Conservation (phyloP, 2,797 vertebrate species). For the Halcyon smyrnensis region DNA sequence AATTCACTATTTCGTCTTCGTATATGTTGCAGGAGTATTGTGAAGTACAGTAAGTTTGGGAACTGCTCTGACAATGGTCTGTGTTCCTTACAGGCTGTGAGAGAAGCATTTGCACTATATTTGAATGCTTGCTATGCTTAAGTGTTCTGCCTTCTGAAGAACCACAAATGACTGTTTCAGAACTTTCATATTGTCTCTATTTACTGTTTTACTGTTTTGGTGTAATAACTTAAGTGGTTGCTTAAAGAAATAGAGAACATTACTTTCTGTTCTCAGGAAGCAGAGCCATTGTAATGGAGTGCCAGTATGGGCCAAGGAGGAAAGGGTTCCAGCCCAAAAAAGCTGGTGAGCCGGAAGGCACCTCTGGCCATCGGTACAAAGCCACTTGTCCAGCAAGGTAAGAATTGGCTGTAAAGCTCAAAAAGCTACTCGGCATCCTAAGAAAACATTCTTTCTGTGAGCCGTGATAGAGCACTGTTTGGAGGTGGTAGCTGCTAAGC, state of each 20-base stretch:
- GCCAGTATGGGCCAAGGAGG: conserved; percentile 86
- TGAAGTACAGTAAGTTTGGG: background rate
- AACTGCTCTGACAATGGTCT: background rate
- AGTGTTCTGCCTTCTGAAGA: background rate
- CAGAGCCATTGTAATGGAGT: conserved; percentile 90
- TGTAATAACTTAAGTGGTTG: background rate
- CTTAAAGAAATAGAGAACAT: conserved; percentile 17
- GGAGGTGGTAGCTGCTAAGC: background rate
- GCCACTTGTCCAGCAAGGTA: conserved; percentile 89
- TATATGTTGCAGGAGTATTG: background rate
- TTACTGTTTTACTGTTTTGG: conserved; percentile 33
- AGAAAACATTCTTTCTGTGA: background rate
- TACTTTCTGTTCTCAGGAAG: conserved; percentile 78
- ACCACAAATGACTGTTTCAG: background rate
- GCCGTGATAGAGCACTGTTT: background rate
- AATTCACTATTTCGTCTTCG: background rate
- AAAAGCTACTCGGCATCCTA: background rate
- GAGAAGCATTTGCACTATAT: background rate
- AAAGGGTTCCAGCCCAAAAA: conserved; percentile 86
- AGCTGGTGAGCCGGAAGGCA: conserved; percentile 75
- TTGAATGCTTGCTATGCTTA: background rate
- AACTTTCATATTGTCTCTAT: background rate
- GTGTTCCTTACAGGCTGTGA: background rate
- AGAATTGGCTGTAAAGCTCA: conserved; percentile 7
- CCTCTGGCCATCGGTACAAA: conserved; percentile 79